phyloP scores from a whole-genome alignment of 2,888 invertebrate species.

The Epicampocera succincta region DNA sequence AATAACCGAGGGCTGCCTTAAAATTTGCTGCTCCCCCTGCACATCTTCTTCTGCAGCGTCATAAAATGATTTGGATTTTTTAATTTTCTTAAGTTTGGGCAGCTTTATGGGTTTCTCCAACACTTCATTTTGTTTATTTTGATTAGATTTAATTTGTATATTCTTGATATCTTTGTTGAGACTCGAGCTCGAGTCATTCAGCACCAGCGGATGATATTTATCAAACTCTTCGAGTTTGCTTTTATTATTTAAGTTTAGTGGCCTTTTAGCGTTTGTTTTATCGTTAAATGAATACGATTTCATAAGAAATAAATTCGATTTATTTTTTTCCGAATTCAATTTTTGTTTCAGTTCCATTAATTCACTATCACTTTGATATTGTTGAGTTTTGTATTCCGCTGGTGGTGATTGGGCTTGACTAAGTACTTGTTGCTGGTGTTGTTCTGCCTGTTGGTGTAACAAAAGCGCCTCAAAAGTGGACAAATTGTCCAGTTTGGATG shows the following conservation, averaged over 20 bases:
- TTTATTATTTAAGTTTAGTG: constrained; percentile 35
- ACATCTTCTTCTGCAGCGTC: constrained; percentile 54
- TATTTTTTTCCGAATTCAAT: constrained; percentile 67
- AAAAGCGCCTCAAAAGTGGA: constrained; percentile 6
- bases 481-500: not conserved
- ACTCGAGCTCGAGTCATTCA: not conserved
- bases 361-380: constrained; percentile 65
- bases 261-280: constrained; percentile 49
- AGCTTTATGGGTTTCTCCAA: constrained; percentile 43
- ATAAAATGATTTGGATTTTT: constrained; percentile 52
- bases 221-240: constrained; percentile 46
- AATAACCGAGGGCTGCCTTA: constrained; percentile 62
- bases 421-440: not conserved
- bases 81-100: constrained; percentile 49
- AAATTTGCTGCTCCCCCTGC: constrained; percentile 51
- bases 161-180: constrained; percentile 14
- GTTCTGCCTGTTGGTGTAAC: constrained; percentile 11
- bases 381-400: constrained; percentile 14
- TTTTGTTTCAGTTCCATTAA: constrained; percentile 60
- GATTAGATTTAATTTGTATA: constrained; percentile 25
- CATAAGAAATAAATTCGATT: constrained; percentile 70
- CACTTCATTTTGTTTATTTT: constrained; percentile 30
- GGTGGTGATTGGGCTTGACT: not conserved
- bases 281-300: constrained; percentile 72
- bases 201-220: constrained; percentile 28